Base-by-base conservation (phyloP, 1,140 invertebrate genomes). In the Cyphomyrmex costatus region DNA sequence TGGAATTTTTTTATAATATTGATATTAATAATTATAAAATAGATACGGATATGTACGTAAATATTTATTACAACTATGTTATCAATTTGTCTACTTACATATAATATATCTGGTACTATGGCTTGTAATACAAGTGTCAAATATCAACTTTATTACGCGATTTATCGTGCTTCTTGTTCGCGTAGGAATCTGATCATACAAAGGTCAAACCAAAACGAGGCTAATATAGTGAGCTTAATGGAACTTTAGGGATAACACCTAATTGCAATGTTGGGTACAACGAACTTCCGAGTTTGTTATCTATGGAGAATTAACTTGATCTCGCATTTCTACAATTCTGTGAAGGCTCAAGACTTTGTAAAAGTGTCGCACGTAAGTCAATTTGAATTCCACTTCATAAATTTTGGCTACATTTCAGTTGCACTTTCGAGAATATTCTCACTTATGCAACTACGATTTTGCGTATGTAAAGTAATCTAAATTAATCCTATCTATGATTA, bases 161-260 rank as follows among this genome's bases (percentile, higher is more conserved):
- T 0, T 77, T 30, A 16, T 61, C 33, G 33, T 36, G 24, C 53
- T 73, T 53, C 58, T 12, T 27, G 8, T 10, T 42, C n/a, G 12
- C 21, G 14, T 42, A 83, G 14, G 82, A 89, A 71, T 87, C 73
- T 73, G 56, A 84, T 61, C 66, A 65, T 53, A 21, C 49, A 87
- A 80, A 88, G 68, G 76, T 86, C 70, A 65, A 14, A 16, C 42
- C 53, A 42, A 76, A 83, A 65, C 63, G 87, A 63, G 63, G 68
- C 24, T 65, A 49, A 16, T 49, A 36, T 65, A 30, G 71, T 27
- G n/a, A 58, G 73, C 66, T 87, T 78, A 87, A 89, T 87, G 63
- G 79, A 60, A n/a, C 71, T 87, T 78, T 65, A 89, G 56, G 66
- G 51, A 79, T 84, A 65, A 51, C 5, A 49, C 24, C 84, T 84